Evolutionary conservation across 1,140 invertebrate species (phyloP), one percentile per base, ranked within the genome.

Genomic region (Metopolophium dirhodum): DNA sequence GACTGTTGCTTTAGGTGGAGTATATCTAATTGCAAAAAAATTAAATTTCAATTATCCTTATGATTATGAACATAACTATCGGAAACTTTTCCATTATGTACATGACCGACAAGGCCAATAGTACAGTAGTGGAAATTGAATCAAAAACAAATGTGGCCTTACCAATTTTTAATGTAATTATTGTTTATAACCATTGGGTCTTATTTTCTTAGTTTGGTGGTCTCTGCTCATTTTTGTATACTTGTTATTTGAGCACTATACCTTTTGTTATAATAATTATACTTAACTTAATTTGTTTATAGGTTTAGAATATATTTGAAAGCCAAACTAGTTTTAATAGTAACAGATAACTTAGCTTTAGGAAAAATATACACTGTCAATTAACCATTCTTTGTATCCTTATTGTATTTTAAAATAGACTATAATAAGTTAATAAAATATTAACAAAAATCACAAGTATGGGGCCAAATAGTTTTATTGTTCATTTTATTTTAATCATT

Each of bases 1-100:
- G 20, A 96, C 96, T 7, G 96, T 97, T 61, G 97, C 97, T 2
- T 95, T 97, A 41, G 98, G 98, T 2, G 97, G 98, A 7, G 97
- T 97, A 54, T 97, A 97, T 94, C 94, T 98, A 88, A 97, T 97
- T 2, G 96, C 97, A 0, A 97, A 97, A 94, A 95, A 95, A 93
- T 95, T 96, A 20, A 95, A 96, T 11, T 95, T 95, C 68, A 92
- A 94, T 7, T 95, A 96, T 14, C 95, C 96, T 0, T 95, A 96
- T n/a, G 96, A 97, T 91, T 96, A 96, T 93, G 94, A 95, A 4
- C 94, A 95, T 37, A 97, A 97, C 94, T 95, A 95, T 0, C 94
- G 95, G 54, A 93, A 95, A 6, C 96, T 97, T 94, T 96, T 95
- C 94, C 95, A 96, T 93, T 96, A 96, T 86, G 51, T 93, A 37